Base-by-base conservation (phyloP, 2,888 invertebrate genomes). In the Torymus aiolomorphi region DNA sequence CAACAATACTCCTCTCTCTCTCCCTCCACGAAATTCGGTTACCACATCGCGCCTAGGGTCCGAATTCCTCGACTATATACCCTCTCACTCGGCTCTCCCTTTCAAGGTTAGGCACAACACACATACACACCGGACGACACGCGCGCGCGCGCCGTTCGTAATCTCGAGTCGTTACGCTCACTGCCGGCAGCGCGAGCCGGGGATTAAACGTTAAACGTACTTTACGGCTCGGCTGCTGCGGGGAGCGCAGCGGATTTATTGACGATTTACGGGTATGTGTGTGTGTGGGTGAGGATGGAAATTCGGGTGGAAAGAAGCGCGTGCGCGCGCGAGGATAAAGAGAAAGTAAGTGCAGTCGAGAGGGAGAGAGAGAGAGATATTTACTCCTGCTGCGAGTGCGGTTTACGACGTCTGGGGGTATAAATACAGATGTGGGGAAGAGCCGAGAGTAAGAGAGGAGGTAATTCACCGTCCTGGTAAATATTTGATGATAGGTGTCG, bases 181-280 rank as follows among this genome's bases (percentile, higher is more conserved):
- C 61, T 8, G 2, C 20, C 42, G 20, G 20, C 31, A 13, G 67
- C 24, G n/a, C n/a, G 51, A 2, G 13, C 51, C 14, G 61, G 70
- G 78, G 78, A 78, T 78, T 73, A 78, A 73, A 78, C 61, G 78
- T 51, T 73, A 57, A 73, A 59, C 73, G 78, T 66, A 16, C 62
- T 72, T 73, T 67, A 73, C 62, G 61, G 31, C 42, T 42, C 42
- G 42, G 42, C 42, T 42, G 31, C 31, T 31, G 67, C 11, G 12
- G 51, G 12, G 51, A 49, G 2, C 20, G 56, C 42, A 54, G 42
- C 67, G 67, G 73, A 73, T 78, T 78, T 78, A 78, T 73, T 24
- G 67, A 20, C 73, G 62, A 78, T 78, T 78, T 78, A 67, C 72
- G 67, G 2, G 18, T 24, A 42, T 42, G 42, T 42, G 8, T 31